Percentiles rank a stretch among this genome's conserved stretches.
These are phyloP conservation scores for Heliocidaris erythrogramma DNA, from an alignment of 35 echinoderm and acorn worm species.

Conservation along the genomic window DNA sequence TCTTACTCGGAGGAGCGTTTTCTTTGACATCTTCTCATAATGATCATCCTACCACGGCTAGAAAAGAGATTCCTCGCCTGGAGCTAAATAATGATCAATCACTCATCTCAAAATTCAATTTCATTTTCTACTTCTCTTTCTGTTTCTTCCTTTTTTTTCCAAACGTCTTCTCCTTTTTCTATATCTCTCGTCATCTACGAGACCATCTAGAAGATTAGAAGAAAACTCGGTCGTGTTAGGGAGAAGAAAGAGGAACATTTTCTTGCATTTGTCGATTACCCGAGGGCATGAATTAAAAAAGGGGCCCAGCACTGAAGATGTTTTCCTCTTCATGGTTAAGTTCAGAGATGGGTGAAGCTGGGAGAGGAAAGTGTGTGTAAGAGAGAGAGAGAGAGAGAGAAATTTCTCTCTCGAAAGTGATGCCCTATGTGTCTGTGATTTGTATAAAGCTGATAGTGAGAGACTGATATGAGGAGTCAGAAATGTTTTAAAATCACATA, in stretches of 20 bases:
- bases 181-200: background rate
- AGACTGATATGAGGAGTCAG: background rate
- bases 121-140: background rate
- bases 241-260: constrained; percentile 4
- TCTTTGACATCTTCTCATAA: background rate
- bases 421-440: background rate
- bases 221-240: constrained; percentile 7
- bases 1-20: background rate
- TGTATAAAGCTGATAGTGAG: background rate
- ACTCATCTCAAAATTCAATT: constrained; percentile 12
- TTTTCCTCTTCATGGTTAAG: background rate
- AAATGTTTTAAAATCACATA: background rate
- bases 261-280: constrained; percentile 10
- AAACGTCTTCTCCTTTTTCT: background rate
- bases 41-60: background rate
- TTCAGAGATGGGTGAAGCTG: background rate
- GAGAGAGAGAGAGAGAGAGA: too few relatives aligned
- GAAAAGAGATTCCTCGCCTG: background rate
- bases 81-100: background rate
- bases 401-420: background rate
- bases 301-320: background rate
- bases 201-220: background rate
- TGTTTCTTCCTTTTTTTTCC: background rate
- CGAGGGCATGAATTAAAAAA: background rate
- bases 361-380: background rate